A percentile compares a stretch with the other conserved stretches of the same genome.
Evolutionary conservation across 2,888 invertebrate species (phyloP).

Genomic region (Ornithoptera alexandrae): DNA sequence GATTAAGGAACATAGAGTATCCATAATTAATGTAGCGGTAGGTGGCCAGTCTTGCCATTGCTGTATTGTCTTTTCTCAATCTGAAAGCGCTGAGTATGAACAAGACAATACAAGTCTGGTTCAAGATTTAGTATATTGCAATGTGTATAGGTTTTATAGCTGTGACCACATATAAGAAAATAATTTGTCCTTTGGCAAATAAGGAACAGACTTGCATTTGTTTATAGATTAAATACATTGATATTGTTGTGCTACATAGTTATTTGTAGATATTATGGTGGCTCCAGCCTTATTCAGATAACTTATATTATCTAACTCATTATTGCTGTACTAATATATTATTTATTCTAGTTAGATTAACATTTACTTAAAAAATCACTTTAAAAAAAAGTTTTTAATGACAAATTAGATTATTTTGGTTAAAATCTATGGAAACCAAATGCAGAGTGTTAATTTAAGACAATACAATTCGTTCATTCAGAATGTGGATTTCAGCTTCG

Average conservation of each 20-base stretch:
- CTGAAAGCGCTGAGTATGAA: too few species aligned
- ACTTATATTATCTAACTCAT: neutral
- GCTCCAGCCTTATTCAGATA: neutral
- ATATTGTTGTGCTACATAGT: neutral
- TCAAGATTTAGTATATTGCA: too few species aligned
- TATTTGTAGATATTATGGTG: neutral
- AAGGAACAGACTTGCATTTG: too few species aligned
- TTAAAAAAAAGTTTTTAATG: neutral
- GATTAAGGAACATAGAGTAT: too few species aligned
- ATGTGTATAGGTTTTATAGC: too few species aligned
- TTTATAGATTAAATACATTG: too few species aligned
- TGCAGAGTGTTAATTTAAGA: neutral
- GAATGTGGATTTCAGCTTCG: neutral
- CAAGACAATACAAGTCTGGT: too few species aligned
- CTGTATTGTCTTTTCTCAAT: too few species aligned
- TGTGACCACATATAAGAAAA: too few species aligned
- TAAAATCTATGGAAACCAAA: neutral
- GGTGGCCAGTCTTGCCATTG: too few species aligned
- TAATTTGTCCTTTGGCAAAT: too few species aligned
- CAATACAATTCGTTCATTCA: neutral
- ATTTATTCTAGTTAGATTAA: neutral
- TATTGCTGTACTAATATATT: neutral
- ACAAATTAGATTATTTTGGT: neutral
- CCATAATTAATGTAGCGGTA: too few species aligned
- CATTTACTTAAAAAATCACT: neutral